phyloP scores from a whole-genome alignment of 2,888 invertebrate species.

The Branchipolynoe longqiensis region DNA sequence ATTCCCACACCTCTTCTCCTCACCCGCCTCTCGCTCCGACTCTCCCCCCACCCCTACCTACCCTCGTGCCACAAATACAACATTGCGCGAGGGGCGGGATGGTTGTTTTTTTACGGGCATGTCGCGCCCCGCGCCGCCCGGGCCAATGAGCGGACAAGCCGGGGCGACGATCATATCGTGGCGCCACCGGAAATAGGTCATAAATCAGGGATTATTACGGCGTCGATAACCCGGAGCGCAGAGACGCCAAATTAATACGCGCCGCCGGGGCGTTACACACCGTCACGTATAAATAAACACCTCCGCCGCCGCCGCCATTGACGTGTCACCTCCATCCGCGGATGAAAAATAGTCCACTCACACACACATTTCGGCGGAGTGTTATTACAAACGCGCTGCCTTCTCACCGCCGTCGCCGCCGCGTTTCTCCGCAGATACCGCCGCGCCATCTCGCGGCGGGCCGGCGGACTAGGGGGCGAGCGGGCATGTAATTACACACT shows the following conservation, averaged over 20 bases:
- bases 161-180: conserved; percentile 48
- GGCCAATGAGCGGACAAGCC: neutral
- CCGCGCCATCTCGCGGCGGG: neutral
- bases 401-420: no score
- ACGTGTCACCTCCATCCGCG: no score
- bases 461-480: neutral
- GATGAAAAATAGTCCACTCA: neutral
- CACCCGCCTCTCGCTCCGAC: no score
- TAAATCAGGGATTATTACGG: conserved; percentile 46
- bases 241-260: conserved; percentile 34
- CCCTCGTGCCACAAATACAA: no score
- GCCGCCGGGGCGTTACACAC: neutral
- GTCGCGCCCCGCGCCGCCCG: neutral
- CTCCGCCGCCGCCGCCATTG: no score
- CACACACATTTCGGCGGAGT: no score
- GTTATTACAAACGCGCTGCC: no score
- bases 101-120: no score
- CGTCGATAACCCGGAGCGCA: conserved; percentile 22
- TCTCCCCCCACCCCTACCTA: no score
- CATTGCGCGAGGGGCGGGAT: no score
- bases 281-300: no score
- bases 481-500: conserved; percentile 28
- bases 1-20: no score
- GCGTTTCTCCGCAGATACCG: neutral
- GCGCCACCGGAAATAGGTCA: conserved; percentile 42